Conservation (phyloP, 1,140 invertebrate genomes). For the Saccostrea glomerata region DNA sequence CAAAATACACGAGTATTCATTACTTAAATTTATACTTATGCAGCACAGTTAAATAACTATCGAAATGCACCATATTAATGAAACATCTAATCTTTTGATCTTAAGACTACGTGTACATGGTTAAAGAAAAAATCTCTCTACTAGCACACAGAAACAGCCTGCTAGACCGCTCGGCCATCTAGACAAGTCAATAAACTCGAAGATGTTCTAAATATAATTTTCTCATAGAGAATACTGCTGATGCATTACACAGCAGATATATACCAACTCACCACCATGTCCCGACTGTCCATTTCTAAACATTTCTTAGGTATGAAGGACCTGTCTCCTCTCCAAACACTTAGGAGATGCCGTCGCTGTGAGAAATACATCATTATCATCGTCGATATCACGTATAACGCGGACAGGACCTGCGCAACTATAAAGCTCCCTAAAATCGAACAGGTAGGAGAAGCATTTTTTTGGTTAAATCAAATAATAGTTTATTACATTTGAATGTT, state of each 20-base stretch:
- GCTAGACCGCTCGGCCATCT: too few relatives aligned
- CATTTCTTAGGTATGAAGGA: slow-evolving; percentile 18
- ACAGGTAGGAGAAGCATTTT: neutral
- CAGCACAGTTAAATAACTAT: too few relatives aligned
- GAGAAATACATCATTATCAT: neutral
- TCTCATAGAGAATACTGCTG: neutral
- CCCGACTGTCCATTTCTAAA: neutral
- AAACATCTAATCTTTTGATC: too few relatives aligned
- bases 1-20: too few relatives aligned
- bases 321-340: neutral
- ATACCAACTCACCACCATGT: neutral
- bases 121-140: too few relatives aligned
- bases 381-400: neutral
- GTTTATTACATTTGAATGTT: too few relatives aligned
- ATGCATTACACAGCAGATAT: neutral
- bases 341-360: neutral
- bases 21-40: too few relatives aligned
- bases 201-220: neutral
- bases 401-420: neutral
- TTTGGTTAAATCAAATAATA: too few relatives aligned
- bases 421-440: neutral
- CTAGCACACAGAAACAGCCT: too few relatives aligned
- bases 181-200: neutral
- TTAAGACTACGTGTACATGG: too few relatives aligned
- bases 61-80: too few relatives aligned